A percentile compares a stretch with the other conserved stretches of the same genome.
Conservation (phyloP, 2,888 invertebrate genomes). For the Elmis aenea region DNA sequence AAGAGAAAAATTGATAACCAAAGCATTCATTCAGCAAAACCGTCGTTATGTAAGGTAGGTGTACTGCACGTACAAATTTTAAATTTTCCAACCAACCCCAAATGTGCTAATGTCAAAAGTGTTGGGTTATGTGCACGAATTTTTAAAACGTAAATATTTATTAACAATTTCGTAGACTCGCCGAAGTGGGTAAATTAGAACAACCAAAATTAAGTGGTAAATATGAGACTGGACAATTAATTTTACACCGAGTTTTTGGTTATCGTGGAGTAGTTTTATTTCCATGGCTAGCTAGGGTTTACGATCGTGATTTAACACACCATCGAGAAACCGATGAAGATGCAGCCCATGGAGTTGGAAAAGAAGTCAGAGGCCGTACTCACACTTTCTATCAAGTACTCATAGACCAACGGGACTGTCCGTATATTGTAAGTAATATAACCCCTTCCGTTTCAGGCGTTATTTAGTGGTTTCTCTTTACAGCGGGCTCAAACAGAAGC, state of each 20-base stretch:
- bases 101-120: too few relatives aligned
- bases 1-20: too few relatives aligned
- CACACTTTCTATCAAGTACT: slow-evolving; percentile 97
- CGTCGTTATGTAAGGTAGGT: too few relatives aligned
- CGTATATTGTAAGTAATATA: slow-evolving; percentile 77
- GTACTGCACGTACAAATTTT: too few relatives aligned
- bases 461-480: slow-evolving; percentile 53
- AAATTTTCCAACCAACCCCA: too few relatives aligned
- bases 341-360: slow-evolving; percentile 55
- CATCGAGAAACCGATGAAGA: slow-evolving; percentile 40
- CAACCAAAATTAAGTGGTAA: slow-evolving; percentile 80
- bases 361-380: slow-evolving; percentile 84
- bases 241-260: slow-evolving; percentile 94
- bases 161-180: too few relatives aligned
- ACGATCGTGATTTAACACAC: slow-evolving; percentile 79
- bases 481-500: slow-evolving; percentile 98
- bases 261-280: slow-evolving; percentile 96
- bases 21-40: too few relatives aligned
- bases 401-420: slow-evolving; percentile 95
- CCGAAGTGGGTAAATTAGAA: slow-evolving; percentile 91
- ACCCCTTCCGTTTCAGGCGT: slow-evolving; percentile 2
- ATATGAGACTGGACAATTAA: slow-evolving; percentile 94
- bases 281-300: slow-evolving; percentile 94
- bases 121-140: too few relatives aligned
- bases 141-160: too few relatives aligned